Evolutionary conservation across 2,797 vertebrate species (phyloP).

Genomic region (Eupleurogrammus muticus): DNA sequence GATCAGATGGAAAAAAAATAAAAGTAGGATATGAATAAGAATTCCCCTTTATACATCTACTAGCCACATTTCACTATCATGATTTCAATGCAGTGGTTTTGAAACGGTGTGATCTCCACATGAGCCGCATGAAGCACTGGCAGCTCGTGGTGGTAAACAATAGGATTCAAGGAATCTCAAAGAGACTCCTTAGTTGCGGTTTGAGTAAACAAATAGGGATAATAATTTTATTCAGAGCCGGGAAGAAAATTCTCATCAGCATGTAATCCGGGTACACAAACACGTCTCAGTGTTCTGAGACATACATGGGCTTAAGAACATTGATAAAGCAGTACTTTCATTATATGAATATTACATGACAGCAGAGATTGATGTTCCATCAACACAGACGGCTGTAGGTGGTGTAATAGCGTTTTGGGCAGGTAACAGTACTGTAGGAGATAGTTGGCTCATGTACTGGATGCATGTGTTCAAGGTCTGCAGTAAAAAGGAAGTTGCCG

Average conservation of each 20-base stretch:
- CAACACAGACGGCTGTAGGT: slow-evolving; percentile 21
- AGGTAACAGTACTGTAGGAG: slow-evolving; percentile 25
- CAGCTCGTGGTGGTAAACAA: slow-evolving; percentile 60
- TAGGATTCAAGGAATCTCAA: slow-evolving; percentile 50
- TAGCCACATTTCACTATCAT: slow-evolving; percentile 32
- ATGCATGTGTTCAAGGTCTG: slow-evolving; percentile 43
- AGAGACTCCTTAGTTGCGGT: slow-evolving; percentile 47
- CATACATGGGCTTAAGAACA: slow-evolving; percentile 37
- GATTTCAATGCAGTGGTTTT: slow-evolving; percentile 35
- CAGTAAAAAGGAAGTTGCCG: slow-evolving; percentile 39
- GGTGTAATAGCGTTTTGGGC: slow-evolving; percentile 28
- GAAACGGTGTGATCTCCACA: slow-evolving; percentile 64
- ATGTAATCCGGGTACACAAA: slow-evolving; percentile 52
- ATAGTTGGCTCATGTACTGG: slow-evolving; percentile 44
- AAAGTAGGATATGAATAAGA: neutral
- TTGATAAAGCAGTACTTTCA: slow-evolving; percentile 39
- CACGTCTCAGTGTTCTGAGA: slow-evolving; percentile 19
- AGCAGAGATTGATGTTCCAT: slow-evolving; percentile 34
- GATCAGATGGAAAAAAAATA: slow-evolving; percentile 20
- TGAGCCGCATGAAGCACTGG: slow-evolving; percentile 50
- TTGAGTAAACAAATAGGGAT: slow-evolving; percentile 64
- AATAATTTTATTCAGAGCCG: slow-evolving; percentile 48
- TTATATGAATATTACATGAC: slow-evolving; percentile 49
- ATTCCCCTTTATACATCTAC: slow-evolving; percentile 20
- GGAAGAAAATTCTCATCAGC: slow-evolving; percentile 49